Percentiles rank a stretch among this genome's conserved stretches.
Conservation (phyloP, 2,113 vertebrate species). For the Melanostigma gelatinosum region DNA sequence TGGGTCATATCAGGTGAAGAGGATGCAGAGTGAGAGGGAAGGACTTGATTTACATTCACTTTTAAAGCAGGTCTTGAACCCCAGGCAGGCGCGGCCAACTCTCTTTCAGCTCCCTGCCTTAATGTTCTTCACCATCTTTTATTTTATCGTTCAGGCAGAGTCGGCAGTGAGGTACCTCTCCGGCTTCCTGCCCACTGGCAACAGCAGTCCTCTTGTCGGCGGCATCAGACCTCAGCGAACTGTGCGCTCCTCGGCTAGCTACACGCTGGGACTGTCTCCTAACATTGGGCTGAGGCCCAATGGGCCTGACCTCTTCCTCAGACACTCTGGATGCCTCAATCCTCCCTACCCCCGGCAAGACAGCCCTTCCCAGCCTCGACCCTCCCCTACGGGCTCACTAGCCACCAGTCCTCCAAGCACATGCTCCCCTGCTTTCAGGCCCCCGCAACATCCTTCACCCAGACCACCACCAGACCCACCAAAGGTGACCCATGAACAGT, state of each 20-base stretch:
- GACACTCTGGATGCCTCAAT: conserved; percentile 81
- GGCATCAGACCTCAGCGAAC: conserved; percentile 77
- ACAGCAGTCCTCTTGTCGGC: conserved; percentile 81
- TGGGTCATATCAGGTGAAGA: conserved; percentile 53
- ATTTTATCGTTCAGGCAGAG: conserved; percentile 77
- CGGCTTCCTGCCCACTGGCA: conserved; percentile 80
- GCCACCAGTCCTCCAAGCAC: conserved; percentile 90
- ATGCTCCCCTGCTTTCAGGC: conserved; percentile 92
- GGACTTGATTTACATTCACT: conserved; percentile 64
- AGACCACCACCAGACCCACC: conserved; percentile 86
- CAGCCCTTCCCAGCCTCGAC: conserved; percentile 86
- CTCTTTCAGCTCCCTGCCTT: conserved; percentile 44
- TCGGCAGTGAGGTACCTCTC: conserved; percentile 79
- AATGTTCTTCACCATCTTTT: conserved; percentile 21
- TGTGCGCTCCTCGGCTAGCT: conserved; percentile 84
- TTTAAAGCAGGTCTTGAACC: conserved; percentile 54
- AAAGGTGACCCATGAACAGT: conserved; percentile 96
- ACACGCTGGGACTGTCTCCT: conserved; percentile 84
- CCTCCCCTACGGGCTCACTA: conserved; percentile 92
- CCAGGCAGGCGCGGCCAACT: conserved; percentile 58
- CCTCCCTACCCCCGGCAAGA: conserved; percentile 83
- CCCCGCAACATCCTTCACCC: conserved; percentile 83
- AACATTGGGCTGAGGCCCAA: conserved; percentile 81
- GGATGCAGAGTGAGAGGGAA: conserved; percentile 40
- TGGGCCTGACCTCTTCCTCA: conserved; percentile 80